Evolutionary conservation across 2,113 vertebrate species (phyloP).

Genomic region (Felis chaus): DNA sequence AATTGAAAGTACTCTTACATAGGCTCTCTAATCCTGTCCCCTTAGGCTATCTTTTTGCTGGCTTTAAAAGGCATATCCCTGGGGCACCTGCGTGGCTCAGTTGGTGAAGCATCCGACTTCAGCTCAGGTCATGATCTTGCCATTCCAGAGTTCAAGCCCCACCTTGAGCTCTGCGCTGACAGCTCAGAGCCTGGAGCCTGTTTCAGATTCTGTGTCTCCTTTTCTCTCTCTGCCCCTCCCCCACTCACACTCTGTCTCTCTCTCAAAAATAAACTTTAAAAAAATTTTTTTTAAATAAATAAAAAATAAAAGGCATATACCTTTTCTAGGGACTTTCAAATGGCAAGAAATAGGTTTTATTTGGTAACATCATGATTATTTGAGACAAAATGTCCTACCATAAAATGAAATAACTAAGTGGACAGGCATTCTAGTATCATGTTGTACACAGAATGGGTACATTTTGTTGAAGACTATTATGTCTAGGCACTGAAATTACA

Average conservation of each 20-base stretch:
- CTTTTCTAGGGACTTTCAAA: constrained; percentile 41
- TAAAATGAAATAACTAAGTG: constrained; percentile 43
- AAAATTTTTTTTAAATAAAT: neutral
- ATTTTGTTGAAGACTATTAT: constrained; percentile 32
- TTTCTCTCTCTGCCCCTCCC: neutral
- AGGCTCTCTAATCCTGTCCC: neutral
- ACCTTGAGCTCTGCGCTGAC: neutral
- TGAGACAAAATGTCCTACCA: neutral
- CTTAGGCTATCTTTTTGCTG: neutral
- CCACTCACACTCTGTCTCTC: neutral
- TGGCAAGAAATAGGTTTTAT: neutral
- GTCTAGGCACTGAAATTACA: constrained; percentile 18
- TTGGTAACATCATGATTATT: constrained; percentile 42
- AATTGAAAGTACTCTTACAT: constrained; percentile 39
- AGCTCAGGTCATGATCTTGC: neutral
- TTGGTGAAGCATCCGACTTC: neutral
- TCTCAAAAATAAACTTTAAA: neutral
- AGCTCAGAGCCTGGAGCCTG: neutral
- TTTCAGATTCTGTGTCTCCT: no score
- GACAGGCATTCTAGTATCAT: neutral
- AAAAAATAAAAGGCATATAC: neutral
- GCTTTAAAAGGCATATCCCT: neutral
- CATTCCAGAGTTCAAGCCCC: neutral
- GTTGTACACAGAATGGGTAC: neutral
- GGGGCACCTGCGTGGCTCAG: neutral